Evolutionary conservation across 2,797 vertebrate genomes (phyloP), one percentile per base, ranked within the genome.

Genomic region (Coregonus suidteri): DNA sequence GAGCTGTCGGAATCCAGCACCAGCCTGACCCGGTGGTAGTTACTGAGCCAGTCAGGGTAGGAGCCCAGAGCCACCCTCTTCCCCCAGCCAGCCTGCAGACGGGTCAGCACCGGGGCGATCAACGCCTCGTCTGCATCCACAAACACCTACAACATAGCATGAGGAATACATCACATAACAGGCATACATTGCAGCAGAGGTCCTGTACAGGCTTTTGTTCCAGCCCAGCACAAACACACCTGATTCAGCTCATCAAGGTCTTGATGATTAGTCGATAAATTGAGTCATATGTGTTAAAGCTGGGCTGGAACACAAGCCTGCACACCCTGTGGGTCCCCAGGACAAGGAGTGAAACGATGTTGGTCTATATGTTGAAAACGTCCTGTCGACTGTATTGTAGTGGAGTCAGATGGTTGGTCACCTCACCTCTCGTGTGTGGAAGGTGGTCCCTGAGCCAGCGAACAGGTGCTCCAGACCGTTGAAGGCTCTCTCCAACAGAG

Each of bases 21-120:
- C 88, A 99, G 93, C 84, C 94, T 94, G 80, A 99, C 97, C 0
- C 93, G 92, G 83, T 97, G 95, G 81, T 99, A 99, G 90, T 99
- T 99, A 76, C 93, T 98, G 75, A 92, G 78, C 97, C 97, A 99
- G 89, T 98, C 96, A 0, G 98, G 98, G 86, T 99, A 99, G 7
- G 98, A 99, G 0, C 98, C 98, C 1, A 99, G 81, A 30, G 92
- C 87, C 37, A 97, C 94, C 0, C 79, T 91, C 1, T 75, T 91
- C 0, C 92, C 93, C 93, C 97, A 98, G 25, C 64, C 3, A 0
- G 89, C 79, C 64, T 96, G 89, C n/a, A 96, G 92, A 68, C 87
- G 79, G 0, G 94, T 91, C 75, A 99, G 91, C 59, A 90, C 77
- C 0, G 93, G 93, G 0, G 97, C 90, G 0, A 99, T 95, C 0